phyloP scores from a whole-genome alignment of 2,888 invertebrate genomes.

The Fissipunctia ypsillon region DNA sequence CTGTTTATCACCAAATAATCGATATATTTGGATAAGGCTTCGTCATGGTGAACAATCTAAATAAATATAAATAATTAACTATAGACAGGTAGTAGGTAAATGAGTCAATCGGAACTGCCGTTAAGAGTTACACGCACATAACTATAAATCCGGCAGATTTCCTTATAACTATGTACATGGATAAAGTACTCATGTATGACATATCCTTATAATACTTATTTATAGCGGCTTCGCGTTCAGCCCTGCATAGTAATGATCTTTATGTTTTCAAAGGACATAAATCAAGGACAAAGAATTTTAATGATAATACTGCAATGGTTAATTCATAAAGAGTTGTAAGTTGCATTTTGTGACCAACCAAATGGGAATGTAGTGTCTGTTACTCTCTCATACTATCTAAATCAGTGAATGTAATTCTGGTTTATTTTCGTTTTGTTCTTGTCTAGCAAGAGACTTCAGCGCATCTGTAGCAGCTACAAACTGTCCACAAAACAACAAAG shows the following conservation, averaged over 20 bases:
- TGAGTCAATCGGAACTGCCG: neutral
- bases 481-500: neutral
- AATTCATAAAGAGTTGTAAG: slow-evolving; percentile 21
- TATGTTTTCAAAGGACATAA: slow-evolving; percentile 32
- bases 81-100: neutral
- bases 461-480: slow-evolving; percentile 1
- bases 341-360: slow-evolving; percentile 7
- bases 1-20: slow-evolving; percentile 28
- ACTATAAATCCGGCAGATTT: too few species aligned
- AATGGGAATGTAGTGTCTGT: slow-evolving; percentile 5
- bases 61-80: neutral
- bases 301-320: slow-evolving; percentile 7
- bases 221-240: slow-evolving; percentile 33
- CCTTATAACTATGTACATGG: neutral
- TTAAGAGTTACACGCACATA: neutral
- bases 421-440: slow-evolving; percentile 10
- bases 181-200: slow-evolving; percentile 28
- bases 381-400: slow-evolving; percentile 7
- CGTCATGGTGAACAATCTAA: slow-evolving; percentile 2
- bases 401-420: slow-evolving; percentile 29
- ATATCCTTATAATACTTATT: slow-evolving; percentile 51
- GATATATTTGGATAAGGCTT: slow-evolving; percentile 35
- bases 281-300: slow-evolving; percentile 45
- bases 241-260: slow-evolving; percentile 48
- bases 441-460: neutral